A percentile compares a stretch with the other conserved stretches of the same genome.
Evolutionary conservation across 2,113 vertebrate genomes (phyloP).

Genomic region (Spilogale gracilis): DNA sequence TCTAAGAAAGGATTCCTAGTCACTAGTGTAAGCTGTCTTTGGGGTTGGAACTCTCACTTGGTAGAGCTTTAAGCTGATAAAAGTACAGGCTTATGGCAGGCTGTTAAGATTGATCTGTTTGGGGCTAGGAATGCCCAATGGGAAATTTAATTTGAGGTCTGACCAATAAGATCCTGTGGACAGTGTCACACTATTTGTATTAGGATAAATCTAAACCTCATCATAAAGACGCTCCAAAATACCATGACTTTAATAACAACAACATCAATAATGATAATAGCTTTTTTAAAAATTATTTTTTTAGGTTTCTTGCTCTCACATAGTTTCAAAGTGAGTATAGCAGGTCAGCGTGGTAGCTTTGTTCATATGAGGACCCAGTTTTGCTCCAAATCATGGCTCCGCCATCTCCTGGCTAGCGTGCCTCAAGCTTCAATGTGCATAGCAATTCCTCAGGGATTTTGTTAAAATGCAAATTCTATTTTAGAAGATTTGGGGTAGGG

Average conservation of each 20-base stretch:
- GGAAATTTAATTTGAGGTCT: slow-evolving; percentile 7
- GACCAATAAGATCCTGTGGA: background rate
- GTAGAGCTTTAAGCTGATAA: background rate
- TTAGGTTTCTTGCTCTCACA: background rate
- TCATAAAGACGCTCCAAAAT: background rate
- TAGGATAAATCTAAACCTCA: background rate
- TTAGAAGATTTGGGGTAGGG: background rate
- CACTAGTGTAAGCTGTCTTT: background rate
- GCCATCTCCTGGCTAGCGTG: background rate
- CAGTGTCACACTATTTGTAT: background rate
- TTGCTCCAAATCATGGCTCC: background rate
- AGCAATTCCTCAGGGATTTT: background rate
- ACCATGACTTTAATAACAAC: background rate
- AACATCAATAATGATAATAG: background rate
- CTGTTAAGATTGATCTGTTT: background rate
- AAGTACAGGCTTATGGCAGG: background rate
- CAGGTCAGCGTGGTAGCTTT: background rate
- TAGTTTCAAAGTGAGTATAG: background rate
- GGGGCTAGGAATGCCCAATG: background rate
- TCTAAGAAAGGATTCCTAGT: background rate
- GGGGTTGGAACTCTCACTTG: background rate
- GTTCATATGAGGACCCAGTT: background rate
- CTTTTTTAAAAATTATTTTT: background rate
- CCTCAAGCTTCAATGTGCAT: background rate
- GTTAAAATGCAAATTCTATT: background rate